Conservation (phyloP, 2,888 invertebrate genomes). For the Chouioia cunea region DNA sequence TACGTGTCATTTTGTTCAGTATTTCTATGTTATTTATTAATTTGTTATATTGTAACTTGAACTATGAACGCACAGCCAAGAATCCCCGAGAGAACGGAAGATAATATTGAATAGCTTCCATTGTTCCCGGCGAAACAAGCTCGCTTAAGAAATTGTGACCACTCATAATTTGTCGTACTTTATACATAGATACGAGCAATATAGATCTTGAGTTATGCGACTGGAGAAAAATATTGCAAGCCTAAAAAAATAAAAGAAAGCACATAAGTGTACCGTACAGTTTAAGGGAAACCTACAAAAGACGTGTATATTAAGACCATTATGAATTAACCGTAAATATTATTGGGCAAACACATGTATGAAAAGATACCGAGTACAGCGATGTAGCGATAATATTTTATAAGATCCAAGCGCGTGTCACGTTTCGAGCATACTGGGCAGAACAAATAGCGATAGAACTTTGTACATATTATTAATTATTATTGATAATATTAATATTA, state of each 20-base stretch:
- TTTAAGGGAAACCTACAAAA: slow-evolving; percentile 28
- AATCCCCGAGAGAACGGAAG: slow-evolving; percentile 16
- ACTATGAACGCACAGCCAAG: slow-evolving; percentile 34
- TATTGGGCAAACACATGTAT: slow-evolving; percentile 30
- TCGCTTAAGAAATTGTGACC: slow-evolving; percentile 44
- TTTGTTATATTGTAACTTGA: not conserved
- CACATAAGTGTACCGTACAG: slow-evolving; percentile 46
- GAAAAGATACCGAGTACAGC: slow-evolving; percentile 21
- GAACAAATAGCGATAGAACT: slow-evolving; percentile 58
- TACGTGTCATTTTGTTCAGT: slow-evolving; percentile 7
- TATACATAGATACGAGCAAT: slow-evolving; percentile 43
- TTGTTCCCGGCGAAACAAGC: slow-evolving; percentile 26
- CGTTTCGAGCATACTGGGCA: slow-evolving; percentile 58
- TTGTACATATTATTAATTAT: slow-evolving; percentile 65
- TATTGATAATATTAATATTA: slow-evolving; percentile 62
- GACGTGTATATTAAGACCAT: slow-evolving; percentile 41
- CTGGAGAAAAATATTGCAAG: slow-evolving; percentile 47
- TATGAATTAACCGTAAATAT: slow-evolving; percentile 42
- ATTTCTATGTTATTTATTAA: slow-evolving; percentile 9
- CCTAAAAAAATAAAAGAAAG: slow-evolving; percentile 48
- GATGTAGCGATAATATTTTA: slow-evolving; percentile 44
- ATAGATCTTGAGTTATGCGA: slow-evolving; percentile 36
- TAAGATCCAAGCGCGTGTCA: slow-evolving; percentile 54
- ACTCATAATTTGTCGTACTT: slow-evolving; percentile 54
- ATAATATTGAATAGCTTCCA: slow-evolving; percentile 25